phyloP scores from a whole-genome alignment of 2,888 invertebrate genomes.

The Amitus sp. region DNA sequence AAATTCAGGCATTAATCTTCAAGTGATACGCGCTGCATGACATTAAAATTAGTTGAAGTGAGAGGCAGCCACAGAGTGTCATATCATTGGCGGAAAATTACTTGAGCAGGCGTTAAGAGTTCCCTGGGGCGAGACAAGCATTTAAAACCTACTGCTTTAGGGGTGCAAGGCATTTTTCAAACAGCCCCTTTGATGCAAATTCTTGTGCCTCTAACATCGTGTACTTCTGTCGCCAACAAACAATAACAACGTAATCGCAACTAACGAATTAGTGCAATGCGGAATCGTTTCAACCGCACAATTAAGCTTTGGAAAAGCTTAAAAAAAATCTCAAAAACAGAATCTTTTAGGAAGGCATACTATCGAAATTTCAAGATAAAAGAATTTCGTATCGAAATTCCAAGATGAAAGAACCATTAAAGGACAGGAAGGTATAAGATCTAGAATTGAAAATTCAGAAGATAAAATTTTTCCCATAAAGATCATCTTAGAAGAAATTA shows the following conservation, averaged over 20 bases:
- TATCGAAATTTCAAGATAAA: too few relatives aligned
- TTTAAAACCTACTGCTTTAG: slow-evolving; percentile 7
- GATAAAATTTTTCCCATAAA: too few relatives aligned
- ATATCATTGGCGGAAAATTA: slow-evolving; percentile 10
- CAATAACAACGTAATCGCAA: slow-evolving; percentile 5
- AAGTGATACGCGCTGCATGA: not conserved
- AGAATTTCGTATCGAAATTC: too few relatives aligned
- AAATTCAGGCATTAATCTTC: not conserved
- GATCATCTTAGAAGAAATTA: too few relatives aligned
- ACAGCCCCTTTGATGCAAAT: slow-evolving; percentile 1
- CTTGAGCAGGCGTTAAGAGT: not conserved
- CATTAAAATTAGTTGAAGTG: slow-evolving; percentile 8
- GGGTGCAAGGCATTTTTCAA: slow-evolving; percentile 2
- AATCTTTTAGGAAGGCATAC: too few relatives aligned
- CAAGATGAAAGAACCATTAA: too few relatives aligned
- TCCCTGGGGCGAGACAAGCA: not conserved
- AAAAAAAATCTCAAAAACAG: too few relatives aligned
- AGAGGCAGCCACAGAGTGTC: slow-evolving; percentile 2
- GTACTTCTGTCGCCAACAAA: slow-evolving; percentile 1
- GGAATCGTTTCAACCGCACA: too few relatives aligned
- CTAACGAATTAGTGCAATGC: not conserved
- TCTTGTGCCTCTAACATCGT: not conserved
- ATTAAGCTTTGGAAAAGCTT: too few relatives aligned
- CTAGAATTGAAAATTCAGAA: too few relatives aligned
- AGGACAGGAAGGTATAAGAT: too few relatives aligned